Percentiles rank a stretch among this genome's conserved stretches.
Evolutionary conservation across 2,888 invertebrate genomes (phyloP).

Genomic region (Clunio marinus): DNA sequence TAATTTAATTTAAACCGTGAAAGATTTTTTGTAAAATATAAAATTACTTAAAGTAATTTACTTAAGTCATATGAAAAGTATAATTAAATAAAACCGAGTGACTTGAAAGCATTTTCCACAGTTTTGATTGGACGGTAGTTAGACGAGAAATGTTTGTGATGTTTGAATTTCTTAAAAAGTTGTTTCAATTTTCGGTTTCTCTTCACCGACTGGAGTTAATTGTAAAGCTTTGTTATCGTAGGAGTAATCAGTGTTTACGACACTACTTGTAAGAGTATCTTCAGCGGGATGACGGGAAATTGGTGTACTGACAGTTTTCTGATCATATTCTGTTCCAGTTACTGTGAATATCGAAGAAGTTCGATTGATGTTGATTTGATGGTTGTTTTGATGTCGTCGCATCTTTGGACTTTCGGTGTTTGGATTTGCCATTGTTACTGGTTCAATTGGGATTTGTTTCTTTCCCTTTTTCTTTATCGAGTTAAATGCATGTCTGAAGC

Average conservation of each 20-base stretch:
- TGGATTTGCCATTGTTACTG: constrained; percentile 53
- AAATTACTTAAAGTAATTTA: too few relatives aligned
- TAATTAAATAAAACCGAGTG: too few relatives aligned
- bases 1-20: too few relatives aligned
- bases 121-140: too few relatives aligned
- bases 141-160: too few relatives aligned
- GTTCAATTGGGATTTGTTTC: constrained; percentile 16
- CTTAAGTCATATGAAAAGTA: too few relatives aligned
- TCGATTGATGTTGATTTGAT: background rate
- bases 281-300: constrained; percentile 71
- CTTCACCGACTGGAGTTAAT: constrained; percentile 55
- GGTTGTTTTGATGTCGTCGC: constrained; percentile 44
- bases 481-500: background rate
- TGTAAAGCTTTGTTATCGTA: constrained; percentile 76
- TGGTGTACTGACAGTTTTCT: constrained; percentile 64
- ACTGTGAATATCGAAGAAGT: constrained; percentile 27
- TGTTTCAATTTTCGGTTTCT: constrained; percentile 44
- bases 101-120: too few relatives aligned
- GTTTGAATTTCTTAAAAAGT: constrained; percentile 23
- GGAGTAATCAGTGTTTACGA: constrained; percentile 63
- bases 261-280: constrained; percentile 52
- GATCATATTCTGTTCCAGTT: constrained; percentile 46
- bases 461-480: constrained; percentile 18
- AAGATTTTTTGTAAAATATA: too few relatives aligned
- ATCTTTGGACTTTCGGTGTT: constrained; percentile 53